phyloP scores from a whole-genome alignment of 2,113 vertebrate species.

The Brachyhypopomus occidentalis region DNA sequence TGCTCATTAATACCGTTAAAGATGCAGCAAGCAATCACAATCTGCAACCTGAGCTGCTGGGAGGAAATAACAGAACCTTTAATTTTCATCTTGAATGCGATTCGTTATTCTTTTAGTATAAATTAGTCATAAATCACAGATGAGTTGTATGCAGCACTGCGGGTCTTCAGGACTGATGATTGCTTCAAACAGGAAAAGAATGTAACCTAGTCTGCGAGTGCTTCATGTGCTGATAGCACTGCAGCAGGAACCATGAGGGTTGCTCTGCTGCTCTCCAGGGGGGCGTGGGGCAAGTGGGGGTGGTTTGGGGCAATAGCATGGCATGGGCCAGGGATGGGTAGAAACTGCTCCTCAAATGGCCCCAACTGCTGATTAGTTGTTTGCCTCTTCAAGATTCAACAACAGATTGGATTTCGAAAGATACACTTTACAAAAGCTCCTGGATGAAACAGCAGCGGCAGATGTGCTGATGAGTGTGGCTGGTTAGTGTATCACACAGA shows the following conservation, averaged over 20 bases:
- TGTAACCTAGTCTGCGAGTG: not conserved
- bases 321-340: no score
- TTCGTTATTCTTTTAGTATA: not conserved
- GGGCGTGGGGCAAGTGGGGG: no score
- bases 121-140: not conserved
- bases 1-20: no score
- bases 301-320: no score
- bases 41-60: not conserved
- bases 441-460: no score
- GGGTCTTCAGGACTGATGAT: not conserved
- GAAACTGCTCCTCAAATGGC: no score
- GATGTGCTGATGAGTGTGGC: no score
- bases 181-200: not conserved
- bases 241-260: not conserved
- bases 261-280: not conserved
- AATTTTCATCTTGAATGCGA: not conserved
- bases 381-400: no score
- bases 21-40: not conserved
- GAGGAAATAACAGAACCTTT: not conserved
- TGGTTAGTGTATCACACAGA: no score
- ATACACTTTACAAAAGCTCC: no score
- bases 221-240: not conserved
- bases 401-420: no score
- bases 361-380: no score
- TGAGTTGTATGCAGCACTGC: slow-evolving; percentile 4